Evolutionary conservation across 2,113 vertebrate genomes (phyloP), one percentile per base, ranked within the genome.

Genomic region (Prolemur simus): DNA sequence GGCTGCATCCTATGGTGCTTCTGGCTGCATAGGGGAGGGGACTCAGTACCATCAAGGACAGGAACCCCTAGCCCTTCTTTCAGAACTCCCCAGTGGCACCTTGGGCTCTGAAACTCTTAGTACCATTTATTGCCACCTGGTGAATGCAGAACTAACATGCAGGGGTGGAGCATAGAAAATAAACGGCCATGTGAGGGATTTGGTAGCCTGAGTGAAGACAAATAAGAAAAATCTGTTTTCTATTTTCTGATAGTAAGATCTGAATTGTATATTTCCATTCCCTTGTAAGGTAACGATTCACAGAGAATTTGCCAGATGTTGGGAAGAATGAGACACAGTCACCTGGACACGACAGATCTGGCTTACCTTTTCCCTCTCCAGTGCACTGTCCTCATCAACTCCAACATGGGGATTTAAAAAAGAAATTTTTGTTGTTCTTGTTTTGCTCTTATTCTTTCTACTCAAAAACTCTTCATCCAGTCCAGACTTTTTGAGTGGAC

Each of bases 201-300:
- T 71, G 49, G 34, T 76, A 84, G 84, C 32, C 85, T 52, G 45
- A 89, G 39, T 74, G 96, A 83, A 95, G 39, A 56, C 87, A 87
- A 45, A 52, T 93, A 87, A 94, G 71, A 58, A 37, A 91, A 84
- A 29, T 80, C 56, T 89, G 45, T 66, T 87, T 64, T 66, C 4
- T 91, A 23, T 80, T 89, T 77, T 66, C 71, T 95, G 2, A 0
- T 74, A 66, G 27, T 68, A 83, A 87, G 52, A 2, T 27, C 49
- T 91, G 60, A 91, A 69, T 74, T 87, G 49, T 66, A 8, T 71
- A 45, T 89, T 95, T 91, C 47, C 13, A 87, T 94, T 93, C 29
- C 17, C 42, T 34, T 87, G 5, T 37, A 45, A 91, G 20, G 45
- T 83, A 68, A 74, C 66, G 34, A 83, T 89, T 88, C 34, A 3